phyloP scores from a whole-genome alignment of 2,888 invertebrate genomes.

The Galerucella pusilla region DNA sequence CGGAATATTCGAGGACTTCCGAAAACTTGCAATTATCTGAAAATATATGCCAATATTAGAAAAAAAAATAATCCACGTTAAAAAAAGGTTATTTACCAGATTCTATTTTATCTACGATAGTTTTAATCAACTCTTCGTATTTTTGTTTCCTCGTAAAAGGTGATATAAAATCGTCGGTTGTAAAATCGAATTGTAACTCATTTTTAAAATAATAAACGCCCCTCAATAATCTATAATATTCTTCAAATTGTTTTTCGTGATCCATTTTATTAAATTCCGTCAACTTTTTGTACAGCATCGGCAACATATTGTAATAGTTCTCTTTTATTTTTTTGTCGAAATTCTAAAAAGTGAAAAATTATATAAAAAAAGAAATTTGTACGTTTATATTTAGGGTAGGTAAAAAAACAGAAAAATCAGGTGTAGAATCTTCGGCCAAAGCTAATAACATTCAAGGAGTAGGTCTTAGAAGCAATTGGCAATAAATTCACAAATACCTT shows the following conservation, averaged over 20 bases:
- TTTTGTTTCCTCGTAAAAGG: conserved; percentile 34
- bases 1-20: conserved; percentile 21
- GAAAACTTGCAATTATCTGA: conserved; percentile 12
- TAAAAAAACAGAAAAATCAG: too few species aligned
- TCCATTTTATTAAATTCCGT: conserved; percentile 22
- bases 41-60: neutral
- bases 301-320: conserved; percentile 43
- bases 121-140: conserved; percentile 43
- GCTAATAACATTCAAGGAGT: too few species aligned
- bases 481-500: conserved; percentile 4
- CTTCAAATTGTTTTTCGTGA: conserved; percentile 22
- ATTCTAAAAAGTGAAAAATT: conserved; percentile 17
- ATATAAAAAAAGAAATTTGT: conserved; percentile 5
- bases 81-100: conserved; percentile 18
- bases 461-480: too few species aligned
- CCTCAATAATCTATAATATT: conserved; percentile 36
- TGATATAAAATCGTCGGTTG: conserved; percentile 38
- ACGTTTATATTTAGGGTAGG: neutral
- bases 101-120: conserved; percentile 35
- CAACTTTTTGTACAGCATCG: conserved; percentile 37
- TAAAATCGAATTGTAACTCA: conserved; percentile 40
- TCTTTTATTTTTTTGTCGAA: conserved; percentile 11
- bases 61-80: neutral
- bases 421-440: too few species aligned
- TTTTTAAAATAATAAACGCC: conserved; percentile 45